Base-by-base conservation (phyloP, 2,797 vertebrate genomes). In the Galaxias olidus region DNA sequence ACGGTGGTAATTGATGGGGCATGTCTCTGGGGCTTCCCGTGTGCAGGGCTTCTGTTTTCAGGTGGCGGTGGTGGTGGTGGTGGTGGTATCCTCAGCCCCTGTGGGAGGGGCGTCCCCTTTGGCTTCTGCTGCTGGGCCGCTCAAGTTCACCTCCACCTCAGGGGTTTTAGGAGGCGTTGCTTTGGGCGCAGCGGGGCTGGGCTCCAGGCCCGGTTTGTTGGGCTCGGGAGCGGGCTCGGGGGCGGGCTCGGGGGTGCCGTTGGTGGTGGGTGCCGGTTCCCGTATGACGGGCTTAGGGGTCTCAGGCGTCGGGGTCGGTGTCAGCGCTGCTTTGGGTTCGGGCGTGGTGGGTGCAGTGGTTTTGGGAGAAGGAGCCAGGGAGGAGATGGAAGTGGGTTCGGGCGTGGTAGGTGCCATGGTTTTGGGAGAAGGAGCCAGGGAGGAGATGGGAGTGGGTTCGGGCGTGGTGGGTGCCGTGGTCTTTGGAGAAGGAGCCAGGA, bases 121-220 rank as follows among this genome's bases (percentile, higher is more conserved):
- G 42, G 71, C 75, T 15, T 87, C 89, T 51, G 77, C 45, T 15
- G 61, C 13, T 1, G 76, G 73, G 61, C 72, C 70, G 4, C 75
- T 77, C 0, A 84, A 77, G 70, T 88, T 88, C 56, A 87, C 68
- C 68, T 90, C 88, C 54, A 85, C 77, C 60, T 91, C 89, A 4
- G 88, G 89, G 73, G 86, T 87, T 86, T 92, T 91, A 52, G 87
- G 74, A 1, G 85, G 72, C 0, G 69, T 78, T 4, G 69, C 78
- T 66, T 89, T 89, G 46, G 79, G 77, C 75, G 77, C 52, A 18
- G 68, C 59, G 14, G 86, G 54, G 9, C 45, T 40, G 4, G 61
- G 82, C 65, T 83, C 85, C 10, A 84, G 84, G 64, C 74, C 85
- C 14, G 72, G 59, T 69, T 89, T 90, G n/a, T n/a, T n/a, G 65